Conservation (phyloP, 2,113 vertebrate species). For the Calyptomena viridis region DNA sequence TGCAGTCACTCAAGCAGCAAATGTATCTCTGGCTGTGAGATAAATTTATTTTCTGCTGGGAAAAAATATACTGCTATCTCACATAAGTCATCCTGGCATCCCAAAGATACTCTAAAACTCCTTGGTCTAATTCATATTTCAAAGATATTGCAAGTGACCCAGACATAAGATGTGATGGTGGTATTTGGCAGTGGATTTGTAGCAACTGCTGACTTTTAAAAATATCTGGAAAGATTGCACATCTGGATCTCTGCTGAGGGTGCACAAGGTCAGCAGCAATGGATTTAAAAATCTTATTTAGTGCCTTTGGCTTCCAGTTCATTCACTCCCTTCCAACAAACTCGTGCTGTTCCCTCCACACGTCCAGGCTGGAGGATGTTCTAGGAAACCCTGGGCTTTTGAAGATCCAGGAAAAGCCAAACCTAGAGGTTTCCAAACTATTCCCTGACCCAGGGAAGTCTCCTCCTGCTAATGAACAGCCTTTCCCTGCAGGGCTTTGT, state of each 20-base stretch:
- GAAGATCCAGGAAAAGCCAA: not conserved
- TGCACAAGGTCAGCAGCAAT: not conserved
- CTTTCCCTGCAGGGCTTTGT: not conserved
- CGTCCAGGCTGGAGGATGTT: not conserved
- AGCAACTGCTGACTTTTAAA: not conserved
- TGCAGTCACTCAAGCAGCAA: slow-evolving; percentile 37
- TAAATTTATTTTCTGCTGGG: not conserved
- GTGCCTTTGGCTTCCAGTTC: not conserved
- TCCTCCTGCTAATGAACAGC: not conserved
- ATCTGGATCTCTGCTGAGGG: not conserved
- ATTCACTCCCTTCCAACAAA: not conserved
- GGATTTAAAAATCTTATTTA: not conserved
- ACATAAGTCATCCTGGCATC: not conserved
- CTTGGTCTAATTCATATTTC: not conserved
- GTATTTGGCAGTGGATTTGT: not conserved
- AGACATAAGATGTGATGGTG: not conserved
- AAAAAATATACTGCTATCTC: not conserved
- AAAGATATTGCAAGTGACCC: not conserved
- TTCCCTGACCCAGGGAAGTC: not conserved
- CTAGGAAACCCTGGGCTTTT: accelerated
- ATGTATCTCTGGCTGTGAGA: slow-evolving; percentile 33
- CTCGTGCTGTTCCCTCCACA: not conserved
- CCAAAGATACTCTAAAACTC: not conserved
- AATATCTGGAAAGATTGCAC: not conserved
- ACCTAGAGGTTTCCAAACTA: not conserved